A percentile compares a stretch with the other conserved stretches of the same genome.
phyloP scores from a whole-genome alignment of 2,797 vertebrate species.

The Pseudotriccus pelzelni region DNA sequence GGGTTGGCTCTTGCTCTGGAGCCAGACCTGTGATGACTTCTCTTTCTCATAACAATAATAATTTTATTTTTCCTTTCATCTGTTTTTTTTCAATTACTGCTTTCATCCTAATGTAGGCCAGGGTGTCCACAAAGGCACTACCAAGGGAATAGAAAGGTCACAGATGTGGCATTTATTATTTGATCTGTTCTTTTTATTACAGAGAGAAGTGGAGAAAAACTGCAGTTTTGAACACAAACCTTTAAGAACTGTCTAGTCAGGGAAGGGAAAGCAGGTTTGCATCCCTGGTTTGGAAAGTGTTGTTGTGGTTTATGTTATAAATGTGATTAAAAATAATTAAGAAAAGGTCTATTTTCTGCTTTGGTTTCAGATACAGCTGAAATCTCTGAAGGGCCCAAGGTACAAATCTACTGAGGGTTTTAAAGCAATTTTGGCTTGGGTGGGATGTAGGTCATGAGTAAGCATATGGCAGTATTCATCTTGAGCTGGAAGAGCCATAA shows the following conservation, averaged over 20 bases:
- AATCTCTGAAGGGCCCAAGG: not conserved
- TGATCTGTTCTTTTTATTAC: not conserved
- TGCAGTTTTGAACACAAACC: not conserved
- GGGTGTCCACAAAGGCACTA: not conserved
- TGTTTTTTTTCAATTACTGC: not conserved
- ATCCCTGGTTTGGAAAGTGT: not conserved
- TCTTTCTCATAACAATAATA: not conserved
- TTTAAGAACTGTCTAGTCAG: not conserved
- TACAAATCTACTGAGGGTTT: not conserved
- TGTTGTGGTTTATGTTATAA: not conserved
- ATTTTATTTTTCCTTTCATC: conserved; percentile 27
- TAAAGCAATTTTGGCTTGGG: conserved; percentile 30
- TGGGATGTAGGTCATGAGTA: conserved; percentile 17
- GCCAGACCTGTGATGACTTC: not conserved
- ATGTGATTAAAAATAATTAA: not conserved
- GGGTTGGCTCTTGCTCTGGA: conserved; percentile 17
- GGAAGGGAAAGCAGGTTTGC: not conserved
- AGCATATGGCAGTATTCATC: not conserved
- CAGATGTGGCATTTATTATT: not conserved
- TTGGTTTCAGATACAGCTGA: not conserved
- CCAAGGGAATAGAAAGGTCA: not conserved
- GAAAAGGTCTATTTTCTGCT: not conserved
- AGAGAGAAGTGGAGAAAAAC: not conserved
- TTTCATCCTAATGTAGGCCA: conserved; percentile 1
- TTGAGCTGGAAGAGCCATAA: not conserved